Evolutionary conservation across 2,888 invertebrate species (phyloP), one percentile per base, ranked within the genome.

Genomic region (Phasia obesa): DNA sequence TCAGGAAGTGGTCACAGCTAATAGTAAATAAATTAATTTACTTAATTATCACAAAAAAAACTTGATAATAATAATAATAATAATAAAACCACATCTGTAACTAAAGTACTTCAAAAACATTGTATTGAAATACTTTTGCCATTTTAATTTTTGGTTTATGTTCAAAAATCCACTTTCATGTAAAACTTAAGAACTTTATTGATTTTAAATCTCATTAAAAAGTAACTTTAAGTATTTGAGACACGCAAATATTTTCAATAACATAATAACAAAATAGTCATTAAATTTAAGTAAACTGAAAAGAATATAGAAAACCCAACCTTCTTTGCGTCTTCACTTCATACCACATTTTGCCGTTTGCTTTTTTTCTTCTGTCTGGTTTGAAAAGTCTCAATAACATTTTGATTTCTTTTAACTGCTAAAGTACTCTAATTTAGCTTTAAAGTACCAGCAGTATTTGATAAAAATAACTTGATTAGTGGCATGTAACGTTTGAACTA

Each of bases 401-500:
- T 71, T 71, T 65, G 35, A 65, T 65, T 71, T 78, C 42, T 42
- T 65, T 27, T 23, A 65, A 47, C 38, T 21, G 42, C 65, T 65
- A 31, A 57, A 49, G 77, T 78, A 57, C 49, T 62, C 21, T 62
- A 70, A 59, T 59, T 59, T 55, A 13, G 19, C 35, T 74, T 67
- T 19, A 62, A 77, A 69, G 53, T 51, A 31, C 44, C 19, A 55
- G 19, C 55, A 67, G 35, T 73, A 21, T 67, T 69, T 27, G 64
- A 78, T 65, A 59, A 70, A n/a, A 82, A 74, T 82, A 78, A 82
- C 82, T 82, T 78, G 82, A 82, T 82, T 82, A 82, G 82, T 82
- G 64, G 74, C 82, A 82, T 74, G 74, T 74, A 64, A 53, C 62
- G 74, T 78, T 82, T 74, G 78, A 77, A 77, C 69, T 82, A 78